These are phyloP conservation scores for Scelioninae gen. 1 DNA, from an alignment of 2,888 invertebrate species.

Conservation along the genomic window DNA sequence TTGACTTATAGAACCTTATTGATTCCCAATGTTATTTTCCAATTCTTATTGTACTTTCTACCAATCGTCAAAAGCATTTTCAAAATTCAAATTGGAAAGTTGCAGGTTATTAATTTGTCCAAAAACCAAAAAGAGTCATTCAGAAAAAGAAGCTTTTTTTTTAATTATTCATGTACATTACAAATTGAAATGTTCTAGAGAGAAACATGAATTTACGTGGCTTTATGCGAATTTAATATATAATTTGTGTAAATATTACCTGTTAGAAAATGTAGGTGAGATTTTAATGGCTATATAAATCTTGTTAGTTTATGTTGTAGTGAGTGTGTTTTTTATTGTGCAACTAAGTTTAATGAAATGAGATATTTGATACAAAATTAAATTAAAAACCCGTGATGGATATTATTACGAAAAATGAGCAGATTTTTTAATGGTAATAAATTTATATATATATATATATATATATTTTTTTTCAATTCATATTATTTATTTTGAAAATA, in stretches of 20 bases:
- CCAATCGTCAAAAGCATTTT: too few relatives aligned
- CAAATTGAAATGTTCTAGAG: too few relatives aligned
- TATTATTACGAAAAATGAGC: not conserved
- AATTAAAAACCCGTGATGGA: not conserved
- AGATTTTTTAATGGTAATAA: not conserved
- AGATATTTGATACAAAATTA: not conserved
- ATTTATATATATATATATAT: too few relatives aligned
- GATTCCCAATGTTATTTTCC: constrained; percentile 11
- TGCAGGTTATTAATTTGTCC: too few relatives aligned
- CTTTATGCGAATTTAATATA: too few relatives aligned
- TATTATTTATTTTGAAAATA: too few relatives aligned
- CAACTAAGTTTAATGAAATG: constrained; percentile 8
- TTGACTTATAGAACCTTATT: constrained; percentile 47
- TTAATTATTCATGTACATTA: too few relatives aligned
- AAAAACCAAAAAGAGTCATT: too few relatives aligned
- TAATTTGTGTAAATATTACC: not conserved
- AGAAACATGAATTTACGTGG: too few relatives aligned
- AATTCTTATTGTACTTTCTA: not conserved
- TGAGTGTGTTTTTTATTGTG: constrained; percentile 1
- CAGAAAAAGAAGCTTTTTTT: too few relatives aligned
- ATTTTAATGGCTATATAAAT: constrained; percentile 7
- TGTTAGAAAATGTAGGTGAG: not conserved
- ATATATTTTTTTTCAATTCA: too few relatives aligned
- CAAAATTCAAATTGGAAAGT: too few relatives aligned
- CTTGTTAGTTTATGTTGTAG: constrained; percentile 7